Conservation (phyloP, 2,888 invertebrate genomes). For the Gibbula magus region DNA sequence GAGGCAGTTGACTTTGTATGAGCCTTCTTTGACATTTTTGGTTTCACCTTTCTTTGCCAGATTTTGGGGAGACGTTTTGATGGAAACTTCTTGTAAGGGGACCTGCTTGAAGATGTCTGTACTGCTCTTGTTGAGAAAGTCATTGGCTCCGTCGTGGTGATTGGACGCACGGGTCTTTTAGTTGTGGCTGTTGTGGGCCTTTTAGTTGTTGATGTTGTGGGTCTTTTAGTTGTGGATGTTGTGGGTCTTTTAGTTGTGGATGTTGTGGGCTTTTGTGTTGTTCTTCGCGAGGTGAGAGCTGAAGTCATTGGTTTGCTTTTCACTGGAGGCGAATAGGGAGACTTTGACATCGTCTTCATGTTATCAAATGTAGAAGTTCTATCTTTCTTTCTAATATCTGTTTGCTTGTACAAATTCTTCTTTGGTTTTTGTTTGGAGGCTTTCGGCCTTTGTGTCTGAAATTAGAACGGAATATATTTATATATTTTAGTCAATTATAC, state of each 20-base stretch:
- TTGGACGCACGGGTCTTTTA: not conserved
- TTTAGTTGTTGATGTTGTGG: not conserved
- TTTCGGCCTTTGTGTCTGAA: not conserved
- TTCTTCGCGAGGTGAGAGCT: not conserved
- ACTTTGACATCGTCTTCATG: not conserved
- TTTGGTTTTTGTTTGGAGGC: not conserved
- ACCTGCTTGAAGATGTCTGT: not conserved
- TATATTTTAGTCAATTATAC: too few relatives aligned
- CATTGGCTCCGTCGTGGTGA: constrained; percentile 21
- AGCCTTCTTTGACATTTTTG: not conserved
- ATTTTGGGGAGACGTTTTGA: not conserved
- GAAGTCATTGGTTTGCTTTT: not conserved
- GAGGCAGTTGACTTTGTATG: not conserved
- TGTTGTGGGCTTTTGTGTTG: not conserved
- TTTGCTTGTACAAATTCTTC: not conserved
- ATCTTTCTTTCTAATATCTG: not conserved
- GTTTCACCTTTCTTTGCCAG: not conserved
- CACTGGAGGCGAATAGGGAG: not conserved
- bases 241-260: constrained; percentile 5
- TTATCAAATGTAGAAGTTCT: not conserved
- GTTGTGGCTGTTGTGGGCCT: not conserved
- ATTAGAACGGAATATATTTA: not conserved
- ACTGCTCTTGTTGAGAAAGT: constrained; percentile 1
- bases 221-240: constrained; percentile 7
- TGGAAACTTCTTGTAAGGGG: not conserved